Evolutionary conservation across 2,113 vertebrate species (phyloP).

Genomic region (Terrapene triunguis): DNA sequence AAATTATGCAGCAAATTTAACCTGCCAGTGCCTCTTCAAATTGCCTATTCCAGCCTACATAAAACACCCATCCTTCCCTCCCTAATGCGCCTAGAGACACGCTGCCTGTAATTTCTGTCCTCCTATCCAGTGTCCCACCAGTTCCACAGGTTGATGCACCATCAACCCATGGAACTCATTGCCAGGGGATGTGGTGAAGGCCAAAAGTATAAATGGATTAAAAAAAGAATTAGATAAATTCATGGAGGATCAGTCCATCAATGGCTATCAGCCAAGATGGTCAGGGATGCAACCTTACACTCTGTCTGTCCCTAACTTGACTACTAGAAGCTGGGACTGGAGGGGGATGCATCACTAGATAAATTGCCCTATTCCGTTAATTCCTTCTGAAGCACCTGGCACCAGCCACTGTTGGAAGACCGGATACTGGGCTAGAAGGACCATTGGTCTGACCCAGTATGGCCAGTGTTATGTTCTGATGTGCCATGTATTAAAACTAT

Average conservation of each 20-base stretch:
- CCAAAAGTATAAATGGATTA: too few species aligned
- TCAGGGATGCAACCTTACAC: not conserved
- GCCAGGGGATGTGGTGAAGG: not conserved
- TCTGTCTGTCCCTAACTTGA: not conserved
- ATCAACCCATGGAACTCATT: not conserved
- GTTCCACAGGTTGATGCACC: not conserved
- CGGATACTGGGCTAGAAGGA: not conserved
- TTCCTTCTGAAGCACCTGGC: not conserved
- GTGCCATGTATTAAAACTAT: not conserved
- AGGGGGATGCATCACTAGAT: not conserved
- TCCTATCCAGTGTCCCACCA: fast-evolving
- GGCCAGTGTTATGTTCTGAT: not conserved
- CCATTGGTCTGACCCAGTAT: not conserved
- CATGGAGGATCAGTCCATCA: not conserved
- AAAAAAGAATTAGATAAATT: not conserved
- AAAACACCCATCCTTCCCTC: not conserved
- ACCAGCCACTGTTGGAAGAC: not conserved
- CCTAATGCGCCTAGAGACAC: fast-evolving
- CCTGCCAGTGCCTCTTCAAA: not conserved
- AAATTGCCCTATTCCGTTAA: not conserved
- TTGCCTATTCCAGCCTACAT: not conserved
- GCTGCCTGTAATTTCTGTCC: not conserved
- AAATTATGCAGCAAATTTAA: fast-evolving
- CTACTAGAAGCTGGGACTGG: not conserved
- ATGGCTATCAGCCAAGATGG: not conserved